Conservation (phyloP, 2,888 invertebrate genomes). For the Ormyrus thymus region DNA sequence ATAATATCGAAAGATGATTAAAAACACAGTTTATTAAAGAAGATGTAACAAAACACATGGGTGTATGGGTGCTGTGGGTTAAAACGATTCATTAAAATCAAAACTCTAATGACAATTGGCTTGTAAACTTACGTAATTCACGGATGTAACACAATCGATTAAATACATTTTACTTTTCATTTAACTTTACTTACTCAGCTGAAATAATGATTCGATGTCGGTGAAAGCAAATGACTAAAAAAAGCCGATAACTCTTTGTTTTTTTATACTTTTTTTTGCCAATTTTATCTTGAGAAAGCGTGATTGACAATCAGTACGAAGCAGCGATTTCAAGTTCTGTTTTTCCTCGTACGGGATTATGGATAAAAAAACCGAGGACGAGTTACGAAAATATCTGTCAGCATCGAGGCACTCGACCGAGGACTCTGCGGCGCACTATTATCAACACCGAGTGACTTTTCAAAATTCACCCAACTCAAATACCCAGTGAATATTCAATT, state of each 20-base stretch:
- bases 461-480: slow-evolving; percentile 30
- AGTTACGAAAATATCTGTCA: slow-evolving; percentile 12
- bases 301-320: not conserved
- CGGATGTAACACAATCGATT: slow-evolving; percentile 22
- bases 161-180: slow-evolving; percentile 18
- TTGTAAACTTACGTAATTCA: slow-evolving; percentile 40
- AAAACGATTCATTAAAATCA: slow-evolving; percentile 51
- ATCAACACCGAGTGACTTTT: slow-evolving; percentile 31
- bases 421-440: slow-evolving; percentile 17
- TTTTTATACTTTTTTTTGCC: slow-evolving; percentile 2
- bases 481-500: slow-evolving; percentile 52
- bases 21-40: slow-evolving; percentile 36
- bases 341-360: slow-evolving; percentile 17
- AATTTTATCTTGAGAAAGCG: slow-evolving; percentile 6
- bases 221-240: slow-evolving; percentile 31
- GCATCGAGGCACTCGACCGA: slow-evolving; percentile 18
- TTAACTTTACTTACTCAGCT: slow-evolving; percentile 38
- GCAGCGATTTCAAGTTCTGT: slow-evolving; percentile 29
- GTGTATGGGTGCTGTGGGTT: slow-evolving; percentile 61
- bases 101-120: slow-evolving; percentile 41
- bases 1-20: slow-evolving; percentile 46
- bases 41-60: slow-evolving; percentile 56
- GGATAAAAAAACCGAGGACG: slow-evolving; percentile 9
- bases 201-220: slow-evolving; percentile 26
- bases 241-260: not conserved